Conservation (phyloP, 2,888 invertebrate genomes). For the Geophilus truncorum region DNA sequence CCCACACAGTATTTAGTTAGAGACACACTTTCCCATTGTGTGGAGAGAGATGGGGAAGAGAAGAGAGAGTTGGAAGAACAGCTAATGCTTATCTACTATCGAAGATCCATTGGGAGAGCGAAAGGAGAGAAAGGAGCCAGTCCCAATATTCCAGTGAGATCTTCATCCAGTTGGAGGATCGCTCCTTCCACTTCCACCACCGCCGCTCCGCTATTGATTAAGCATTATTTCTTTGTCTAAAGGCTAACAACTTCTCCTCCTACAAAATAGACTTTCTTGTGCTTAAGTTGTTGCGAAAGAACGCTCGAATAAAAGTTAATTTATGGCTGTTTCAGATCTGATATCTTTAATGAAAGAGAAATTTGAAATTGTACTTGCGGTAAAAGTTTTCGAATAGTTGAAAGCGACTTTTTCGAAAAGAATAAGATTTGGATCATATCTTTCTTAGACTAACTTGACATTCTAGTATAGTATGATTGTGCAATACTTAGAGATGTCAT, state of each 20-base stretch:
- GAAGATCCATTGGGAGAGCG: background rate
- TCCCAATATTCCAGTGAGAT: conserved; percentile 3
- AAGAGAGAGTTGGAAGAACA: background rate
- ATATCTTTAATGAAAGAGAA: too few species aligned
- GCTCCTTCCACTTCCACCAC: background rate
- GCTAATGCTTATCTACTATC: conserved; percentile 10
- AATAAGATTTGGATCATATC: too few species aligned
- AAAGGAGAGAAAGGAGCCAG: background rate
- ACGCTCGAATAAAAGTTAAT: too few species aligned
- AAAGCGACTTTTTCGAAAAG: too few species aligned
- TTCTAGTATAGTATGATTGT: too few species aligned
- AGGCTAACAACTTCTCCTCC: background rate
- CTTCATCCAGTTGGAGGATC: conserved; percentile 10
- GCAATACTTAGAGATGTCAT: too few species aligned
- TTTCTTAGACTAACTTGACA: too few species aligned
- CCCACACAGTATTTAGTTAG: background rate
- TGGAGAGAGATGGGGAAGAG: too few species aligned
- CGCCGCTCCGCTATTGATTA: conserved; percentile 10
- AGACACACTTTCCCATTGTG: background rate
- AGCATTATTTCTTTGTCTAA: conserved; percentile 2
- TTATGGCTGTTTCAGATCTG: too few species aligned
- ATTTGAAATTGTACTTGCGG: too few species aligned
- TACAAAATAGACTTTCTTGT: background rate
- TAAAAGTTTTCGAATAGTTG: too few species aligned
- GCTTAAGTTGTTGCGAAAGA: too few species aligned